Percentiles rank a stretch among this genome's conserved stretches.
These are phyloP conservation scores for Alethe castanea DNA, from an alignment of 2,113 vertebrate genomes.

Conservation along the genomic window DNA sequence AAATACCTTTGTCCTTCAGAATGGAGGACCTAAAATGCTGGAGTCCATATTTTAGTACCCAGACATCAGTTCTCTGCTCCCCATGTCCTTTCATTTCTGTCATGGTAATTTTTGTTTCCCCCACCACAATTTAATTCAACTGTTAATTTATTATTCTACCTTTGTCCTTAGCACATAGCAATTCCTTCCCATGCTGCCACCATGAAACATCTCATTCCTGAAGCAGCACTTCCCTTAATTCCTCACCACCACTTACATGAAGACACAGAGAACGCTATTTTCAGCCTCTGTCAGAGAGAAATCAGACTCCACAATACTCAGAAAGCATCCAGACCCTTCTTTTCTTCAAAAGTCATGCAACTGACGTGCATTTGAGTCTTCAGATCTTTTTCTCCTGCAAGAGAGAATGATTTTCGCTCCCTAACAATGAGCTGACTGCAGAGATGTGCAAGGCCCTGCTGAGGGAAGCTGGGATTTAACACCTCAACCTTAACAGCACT, in stretches of 20 bases:
- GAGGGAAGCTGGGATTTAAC: not conserved
- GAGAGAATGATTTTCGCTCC: not conserved
- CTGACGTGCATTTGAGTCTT: not conserved
- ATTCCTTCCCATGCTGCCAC: not conserved
- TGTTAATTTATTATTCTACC: not conserved
- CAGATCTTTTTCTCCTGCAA: not conserved
- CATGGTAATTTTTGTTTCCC: not conserved
- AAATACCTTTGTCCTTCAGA: not conserved
- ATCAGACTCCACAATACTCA: not conserved
- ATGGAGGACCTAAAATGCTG: not conserved
- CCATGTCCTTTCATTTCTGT: not conserved
- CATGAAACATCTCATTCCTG: not conserved
- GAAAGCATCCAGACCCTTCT: not conserved
- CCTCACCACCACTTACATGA: not conserved
- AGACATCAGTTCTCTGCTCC: not conserved
- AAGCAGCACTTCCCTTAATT: not conserved
- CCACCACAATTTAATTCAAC: not conserved
- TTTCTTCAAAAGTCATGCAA: not conserved
- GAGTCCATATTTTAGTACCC: fast-evolving
- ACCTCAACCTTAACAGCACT: constrained; percentile 4
- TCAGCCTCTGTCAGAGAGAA: not conserved
- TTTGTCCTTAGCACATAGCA: not conserved
- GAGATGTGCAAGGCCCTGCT: not conserved
- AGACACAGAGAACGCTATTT: not conserved
- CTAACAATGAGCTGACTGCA: not conserved